Evolutionary conservation across 2,888 invertebrate genomes (phyloP), one percentile per base, ranked within the genome.

Genomic region (Tryphoninae sp.): DNA sequence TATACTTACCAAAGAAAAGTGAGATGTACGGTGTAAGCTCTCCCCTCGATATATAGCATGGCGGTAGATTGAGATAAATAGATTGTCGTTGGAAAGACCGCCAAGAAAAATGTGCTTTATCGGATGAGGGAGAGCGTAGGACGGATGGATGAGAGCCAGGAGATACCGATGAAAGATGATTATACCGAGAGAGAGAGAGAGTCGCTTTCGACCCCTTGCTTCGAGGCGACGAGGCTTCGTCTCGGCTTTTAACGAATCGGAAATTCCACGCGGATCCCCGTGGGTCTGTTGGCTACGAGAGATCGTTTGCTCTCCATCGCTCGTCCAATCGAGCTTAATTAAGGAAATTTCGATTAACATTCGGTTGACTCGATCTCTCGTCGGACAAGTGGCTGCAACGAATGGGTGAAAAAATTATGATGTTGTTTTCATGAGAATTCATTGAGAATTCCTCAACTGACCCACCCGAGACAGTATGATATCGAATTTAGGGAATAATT

Each of bases 51-150:
- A 62, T 33, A 72, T 42, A 42, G 13, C 45, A 45, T 67, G 68
- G 45, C 73, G 13, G 68, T 73, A 49, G 73, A 77, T 81, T 72
- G 77, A 77, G 81, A 81, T 81, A 81, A 81, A 81, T 81, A 77
- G 77, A 81, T 81, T 69, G 77, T 33, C 33, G 58, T 23, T 75
- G 42, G 13, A 19, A 23, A 59, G 58, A 13, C 62, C 26, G 62
- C 16, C 23, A 74, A 49, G 67, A 59, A 69, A 58, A 73, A 13
- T 68, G 42, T 53, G 40, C 26, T 13, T 23, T 33, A n/a, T 26
- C 19, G 58, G 75, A 71, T 65, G 77, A 76, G 51, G 82, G 81
- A 71, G 51, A 72, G 59, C 22, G 23, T 16, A 16, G 4, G 42
- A 64, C 69, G 73, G 51, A 67, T 51, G 53, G n/a, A 23, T 11